Percentiles rank a stretch among this genome's conserved stretches.
Conservation (phyloP, 2,113 vertebrate genomes). For the Poecile atricapillus region DNA sequence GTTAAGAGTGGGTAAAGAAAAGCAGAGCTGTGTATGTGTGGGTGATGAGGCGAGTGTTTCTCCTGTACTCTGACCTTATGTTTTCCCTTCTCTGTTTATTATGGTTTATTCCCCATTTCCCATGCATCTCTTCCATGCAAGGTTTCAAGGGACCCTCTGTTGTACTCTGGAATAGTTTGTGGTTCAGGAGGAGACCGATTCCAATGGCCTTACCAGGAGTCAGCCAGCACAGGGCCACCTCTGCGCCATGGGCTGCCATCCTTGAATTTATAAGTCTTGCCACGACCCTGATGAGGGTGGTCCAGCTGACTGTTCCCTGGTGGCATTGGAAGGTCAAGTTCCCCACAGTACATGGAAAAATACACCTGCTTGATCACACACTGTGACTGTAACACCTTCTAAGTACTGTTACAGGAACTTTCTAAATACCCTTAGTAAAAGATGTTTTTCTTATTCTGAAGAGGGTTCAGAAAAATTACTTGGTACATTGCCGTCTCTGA, state of each 20-base stretch:
- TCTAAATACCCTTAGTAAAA: not conserved
- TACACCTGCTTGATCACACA: not conserved
- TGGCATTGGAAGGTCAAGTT: not conserved
- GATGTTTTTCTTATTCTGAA: not conserved
- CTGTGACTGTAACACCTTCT: not conserved
- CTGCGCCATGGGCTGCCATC: not conserved
- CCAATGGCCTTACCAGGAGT: not conserved
- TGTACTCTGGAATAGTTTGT: not conserved
- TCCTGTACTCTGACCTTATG: not conserved
- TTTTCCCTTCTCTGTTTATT: not conserved
- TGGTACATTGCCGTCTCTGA: not conserved
- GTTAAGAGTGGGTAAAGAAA: not conserved
- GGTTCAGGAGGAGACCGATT: not conserved
- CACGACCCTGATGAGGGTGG: fast-evolving
- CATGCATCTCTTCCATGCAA: fast-evolving
- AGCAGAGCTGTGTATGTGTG: not conserved
- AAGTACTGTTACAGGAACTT: not conserved
- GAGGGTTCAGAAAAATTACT: not conserved
- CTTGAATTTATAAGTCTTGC: not conserved
- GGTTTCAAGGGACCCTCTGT: not conserved
- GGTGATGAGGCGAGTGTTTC: not conserved
- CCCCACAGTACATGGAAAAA: not conserved
- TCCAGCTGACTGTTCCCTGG: not conserved
- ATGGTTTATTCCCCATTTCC: not conserved
- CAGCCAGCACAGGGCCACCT: not conserved